Evolutionary conservation across 2,797 vertebrate species (phyloP), one percentile per base, ranked within the genome.

Genomic region (Epinephelus coioides): DNA sequence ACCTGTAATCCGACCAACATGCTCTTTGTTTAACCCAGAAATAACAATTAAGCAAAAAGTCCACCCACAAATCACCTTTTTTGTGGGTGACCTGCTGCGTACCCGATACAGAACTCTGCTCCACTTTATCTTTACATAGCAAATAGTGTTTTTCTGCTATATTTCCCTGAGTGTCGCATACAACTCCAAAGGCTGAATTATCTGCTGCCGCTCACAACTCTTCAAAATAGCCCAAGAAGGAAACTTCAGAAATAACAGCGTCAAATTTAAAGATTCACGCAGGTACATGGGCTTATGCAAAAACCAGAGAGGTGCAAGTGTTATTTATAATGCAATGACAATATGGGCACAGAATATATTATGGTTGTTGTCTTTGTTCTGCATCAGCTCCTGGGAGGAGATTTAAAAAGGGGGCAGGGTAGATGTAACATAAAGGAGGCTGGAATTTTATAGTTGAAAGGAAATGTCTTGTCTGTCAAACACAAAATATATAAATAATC

Each of bases 241-340:
- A 56, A 56, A 43, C 63, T 73, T 55, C 57, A 63, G 54, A 71
- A 73, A 73, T 38, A 67, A 67, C 34, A 46, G 34, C 43, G 3
- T 65, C 47, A 53, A 69, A 79, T 69, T 44, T 18, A 69, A 74
- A 81, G 12, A 82, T 60, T 23, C 55, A 67, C 69, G 71, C 63
- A 71, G 59, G 67, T 74, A 75, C 60, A 62, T 3, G 0, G 55
- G 54, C 67, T 73, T 47, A 30, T 49, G 61, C 25, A 82, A 73
- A 75, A 63, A 55, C 54, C 44, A 61, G 60, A 62, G 50, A 53
- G 38, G 69, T 79, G 67, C 60, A 44, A 57, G 46, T 47, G 75
- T 66, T 86, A 85, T 86, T 88, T 85, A 79, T 86, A 85, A 81
- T 79, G 71, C 78, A 84, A 79, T 73, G 78, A 86, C 79, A 88